These are phyloP conservation scores for Aphodius granarius DNA, from an alignment of 2,888 invertebrate species.

Conservation along the genomic window DNA sequence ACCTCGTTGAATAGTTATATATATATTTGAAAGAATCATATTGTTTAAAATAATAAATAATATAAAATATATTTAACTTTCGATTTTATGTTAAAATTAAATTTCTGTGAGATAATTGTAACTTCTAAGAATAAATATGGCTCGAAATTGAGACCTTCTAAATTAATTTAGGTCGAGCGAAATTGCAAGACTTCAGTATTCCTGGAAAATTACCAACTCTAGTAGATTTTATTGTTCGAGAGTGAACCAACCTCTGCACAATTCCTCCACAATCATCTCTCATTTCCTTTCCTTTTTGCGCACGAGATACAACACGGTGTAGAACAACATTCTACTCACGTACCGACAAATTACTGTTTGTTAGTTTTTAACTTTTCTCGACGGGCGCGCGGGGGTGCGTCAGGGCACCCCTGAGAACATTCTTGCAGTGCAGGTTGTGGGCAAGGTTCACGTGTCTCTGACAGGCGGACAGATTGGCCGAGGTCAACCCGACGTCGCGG, in stretches of 20 bases:
- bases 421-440: conserved; percentile 1
- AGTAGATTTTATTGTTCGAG: neutral
- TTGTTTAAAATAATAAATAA: too few relatives aligned
- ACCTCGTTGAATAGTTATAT: too few relatives aligned
- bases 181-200: neutral
- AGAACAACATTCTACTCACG: neutral
- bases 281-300: neutral
- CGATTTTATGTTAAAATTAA: too few relatives aligned
- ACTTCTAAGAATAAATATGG: too few relatives aligned
- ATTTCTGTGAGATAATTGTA: too few relatives aligned
- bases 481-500: conserved; percentile 17
- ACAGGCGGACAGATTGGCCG: conserved; percentile 28
- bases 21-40: too few relatives aligned
- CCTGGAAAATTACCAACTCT: neutral
- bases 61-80: too few relatives aligned
- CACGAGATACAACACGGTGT: neutral
- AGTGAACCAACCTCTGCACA: neutral
- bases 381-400: neutral
- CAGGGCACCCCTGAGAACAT: neutral
- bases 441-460: conserved; percentile 18
- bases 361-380: conserved; percentile 11
- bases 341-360: conserved; percentile 12
- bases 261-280: neutral
- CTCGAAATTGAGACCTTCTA: too few relatives aligned
- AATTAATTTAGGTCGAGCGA: too few relatives aligned